phyloP scores from a whole-genome alignment of 2,797 vertebrate species.

The Oreochromis mossambicus region DNA sequence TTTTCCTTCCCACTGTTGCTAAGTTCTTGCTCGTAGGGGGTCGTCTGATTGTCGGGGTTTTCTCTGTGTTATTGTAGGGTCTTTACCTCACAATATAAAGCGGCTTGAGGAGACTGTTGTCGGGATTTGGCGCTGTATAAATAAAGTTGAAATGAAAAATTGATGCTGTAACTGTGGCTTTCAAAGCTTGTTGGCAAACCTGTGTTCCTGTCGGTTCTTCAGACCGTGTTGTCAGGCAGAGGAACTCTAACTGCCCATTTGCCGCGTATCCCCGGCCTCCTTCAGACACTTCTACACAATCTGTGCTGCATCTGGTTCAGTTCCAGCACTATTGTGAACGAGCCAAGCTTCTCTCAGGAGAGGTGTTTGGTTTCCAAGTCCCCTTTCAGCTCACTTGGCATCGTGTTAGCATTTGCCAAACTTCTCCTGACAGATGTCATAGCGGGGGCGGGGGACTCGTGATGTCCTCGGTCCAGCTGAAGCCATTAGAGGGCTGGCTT shows the following conservation, averaged over 20 bases:
- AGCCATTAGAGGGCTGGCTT: background rate
- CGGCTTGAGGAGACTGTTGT: rapidly evolving
- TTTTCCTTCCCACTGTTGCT: background rate
- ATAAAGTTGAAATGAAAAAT: background rate
- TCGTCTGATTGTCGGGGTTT: background rate
- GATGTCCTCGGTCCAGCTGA: background rate
- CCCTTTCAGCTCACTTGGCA: background rate
- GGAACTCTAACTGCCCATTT: background rate
- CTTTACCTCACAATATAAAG: background rate
- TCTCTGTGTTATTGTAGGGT: background rate
- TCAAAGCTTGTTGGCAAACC: background rate
- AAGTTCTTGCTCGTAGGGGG: background rate
- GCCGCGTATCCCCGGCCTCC: background rate
- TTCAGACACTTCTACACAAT: background rate
- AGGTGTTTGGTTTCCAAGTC: background rate
- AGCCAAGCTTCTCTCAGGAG: background rate
- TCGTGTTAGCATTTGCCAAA: background rate
- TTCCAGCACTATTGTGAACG: background rate
- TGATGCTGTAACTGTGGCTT: background rate
- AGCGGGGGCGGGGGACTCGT: rapidly evolving
- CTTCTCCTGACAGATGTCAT: background rate
- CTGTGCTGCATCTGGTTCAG: background rate
- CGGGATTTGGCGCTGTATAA: background rate
- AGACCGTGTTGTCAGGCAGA: background rate
- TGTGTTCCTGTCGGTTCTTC: background rate